These are phyloP conservation scores for Sebastes itinus DNA, from an alignment of 2,797 vertebrate species.

Conservation along the genomic window DNA sequence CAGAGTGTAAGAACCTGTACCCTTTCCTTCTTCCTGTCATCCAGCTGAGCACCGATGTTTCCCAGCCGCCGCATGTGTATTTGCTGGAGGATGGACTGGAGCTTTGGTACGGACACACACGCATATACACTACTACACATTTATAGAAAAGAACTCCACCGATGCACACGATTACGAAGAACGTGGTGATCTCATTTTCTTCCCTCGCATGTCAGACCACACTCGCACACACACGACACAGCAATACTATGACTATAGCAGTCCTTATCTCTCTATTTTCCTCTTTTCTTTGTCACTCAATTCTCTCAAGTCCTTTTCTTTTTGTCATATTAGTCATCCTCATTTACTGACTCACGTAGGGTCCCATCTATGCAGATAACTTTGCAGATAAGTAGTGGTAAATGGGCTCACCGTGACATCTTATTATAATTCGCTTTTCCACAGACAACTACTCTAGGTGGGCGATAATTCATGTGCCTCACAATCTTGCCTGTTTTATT, in stretches of 20 bases:
- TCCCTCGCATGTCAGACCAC: slow-evolving; percentile 1
- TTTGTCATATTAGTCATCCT: slow-evolving; percentile 21
- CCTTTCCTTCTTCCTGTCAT: slow-evolving; percentile 97
- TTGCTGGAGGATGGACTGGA: slow-evolving; percentile 97
- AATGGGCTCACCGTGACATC: slow-evolving; percentile 11
- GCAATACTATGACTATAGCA: not conserved
- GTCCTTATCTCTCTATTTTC: not conserved
- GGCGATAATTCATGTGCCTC: slow-evolving; percentile 1
- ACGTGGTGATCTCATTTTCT: slow-evolving; percentile 29
- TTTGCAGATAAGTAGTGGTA: slow-evolving; percentile 16
- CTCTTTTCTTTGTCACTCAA: not conserved
- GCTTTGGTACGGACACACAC: slow-evolving; percentile 87
- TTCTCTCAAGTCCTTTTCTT: not conserved
- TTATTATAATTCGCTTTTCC: slow-evolving; percentile 12
- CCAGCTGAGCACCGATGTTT: slow-evolving; percentile 97
- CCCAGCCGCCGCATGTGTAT: slow-evolving; percentile 96
- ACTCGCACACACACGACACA: not conserved
- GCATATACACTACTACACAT: not conserved
- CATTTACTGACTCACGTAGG: slow-evolving; percentile 1
- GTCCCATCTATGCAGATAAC: slow-evolving; percentile 6
- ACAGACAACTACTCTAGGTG: not conserved
- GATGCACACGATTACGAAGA: slow-evolving; percentile 16
- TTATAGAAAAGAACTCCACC: not conserved
- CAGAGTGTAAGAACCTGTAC: slow-evolving; percentile 96
- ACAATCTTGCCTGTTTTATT: slow-evolving; percentile 11